Conservation (phyloP, 2,888 invertebrate genomes). For the Auanema sp. region DNA sequence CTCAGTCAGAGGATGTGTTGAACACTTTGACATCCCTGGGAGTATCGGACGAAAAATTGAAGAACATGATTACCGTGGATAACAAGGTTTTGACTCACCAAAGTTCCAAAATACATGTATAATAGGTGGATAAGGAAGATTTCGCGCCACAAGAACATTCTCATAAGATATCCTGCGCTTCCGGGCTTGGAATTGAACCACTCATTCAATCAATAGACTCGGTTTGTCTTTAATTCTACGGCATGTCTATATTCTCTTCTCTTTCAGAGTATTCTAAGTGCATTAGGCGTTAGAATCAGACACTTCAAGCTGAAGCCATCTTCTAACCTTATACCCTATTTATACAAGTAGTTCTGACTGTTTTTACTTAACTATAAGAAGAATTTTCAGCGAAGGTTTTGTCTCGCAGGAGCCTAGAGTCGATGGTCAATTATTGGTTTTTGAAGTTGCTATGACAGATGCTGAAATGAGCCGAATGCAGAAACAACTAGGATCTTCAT, state of each 20-base stretch:
- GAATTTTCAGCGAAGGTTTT: conserved; percentile 42
- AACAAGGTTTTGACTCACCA: conserved; percentile 32
- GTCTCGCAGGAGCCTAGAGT: conserved; percentile 42
- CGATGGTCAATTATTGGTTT: conserved; percentile 36
- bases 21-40: conserved; percentile 69
- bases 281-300: conserved; percentile 33
- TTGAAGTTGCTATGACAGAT: conserved; percentile 56
- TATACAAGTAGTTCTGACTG: conserved; percentile 34
- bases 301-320: conserved; percentile 40
- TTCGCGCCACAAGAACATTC: conserved; percentile 18
- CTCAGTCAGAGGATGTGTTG: conserved; percentile 76
- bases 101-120: not conserved
- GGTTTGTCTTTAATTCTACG: conserved; percentile 4
- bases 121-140: conserved; percentile 25
- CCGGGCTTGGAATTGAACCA: conserved; percentile 47
- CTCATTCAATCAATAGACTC: conserved; percentile 38
- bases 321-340: conserved; percentile 50
- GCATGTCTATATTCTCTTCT: not conserved
- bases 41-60: conserved; percentile 35
- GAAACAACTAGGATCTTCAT: conserved; percentile 7
- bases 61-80: conserved; percentile 47
- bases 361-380: too few species aligned
- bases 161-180: conserved; percentile 49
- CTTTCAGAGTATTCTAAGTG: conserved; percentile 39
- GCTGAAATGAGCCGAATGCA: conserved; percentile 37